Percentiles rank a stretch among this genome's conserved stretches.
These are phyloP conservation scores for Asteroscopus sphinx DNA, from an alignment of 2,888 invertebrate genomes.

Conservation along the genomic window DNA sequence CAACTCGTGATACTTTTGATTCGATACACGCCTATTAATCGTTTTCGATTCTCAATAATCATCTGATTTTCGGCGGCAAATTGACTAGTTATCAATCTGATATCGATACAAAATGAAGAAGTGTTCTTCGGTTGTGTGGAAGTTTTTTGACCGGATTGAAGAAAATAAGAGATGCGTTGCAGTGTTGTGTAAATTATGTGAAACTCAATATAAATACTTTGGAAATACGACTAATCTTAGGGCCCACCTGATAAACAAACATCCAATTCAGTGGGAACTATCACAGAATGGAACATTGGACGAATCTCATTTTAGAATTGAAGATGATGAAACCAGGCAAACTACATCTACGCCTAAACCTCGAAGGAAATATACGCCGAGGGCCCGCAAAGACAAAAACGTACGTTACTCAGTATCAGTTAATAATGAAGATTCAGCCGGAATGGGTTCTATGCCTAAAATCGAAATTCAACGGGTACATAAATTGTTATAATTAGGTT, in stretches of 20 bases:
- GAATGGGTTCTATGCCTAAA: conserved; percentile 70
- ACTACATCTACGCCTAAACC: conserved; percentile 64
- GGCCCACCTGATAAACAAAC: conserved; percentile 81
- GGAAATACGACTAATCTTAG: conserved; percentile 86
- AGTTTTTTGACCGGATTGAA: conserved; percentile 82
- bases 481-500: conserved; percentile 69
- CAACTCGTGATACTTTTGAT: conserved; percentile 74
- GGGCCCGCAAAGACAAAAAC: conserved; percentile 75
- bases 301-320: conserved; percentile 67
- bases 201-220: conserved; percentile 84
- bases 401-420: conserved; percentile 83
- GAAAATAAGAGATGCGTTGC: conserved; percentile 78
- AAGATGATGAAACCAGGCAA: conserved; percentile 69
- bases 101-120: conserved; percentile 80
- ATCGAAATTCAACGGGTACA: conserved; percentile 83
- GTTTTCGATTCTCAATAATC: conserved; percentile 67
- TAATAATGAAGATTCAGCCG: conserved; percentile 69
- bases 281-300: conserved; percentile 78
- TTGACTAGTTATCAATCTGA: conserved; percentile 65
- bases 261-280: conserved; percentile 86
- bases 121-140: conserved; percentile 83
- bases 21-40: conserved; percentile 78
- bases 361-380: conserved; percentile 70
- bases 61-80: conserved; percentile 75
- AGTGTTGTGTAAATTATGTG: conserved; percentile 86